Conservation (phyloP, 2,888 invertebrate genomes). For the Lysandra coridon region DNA sequence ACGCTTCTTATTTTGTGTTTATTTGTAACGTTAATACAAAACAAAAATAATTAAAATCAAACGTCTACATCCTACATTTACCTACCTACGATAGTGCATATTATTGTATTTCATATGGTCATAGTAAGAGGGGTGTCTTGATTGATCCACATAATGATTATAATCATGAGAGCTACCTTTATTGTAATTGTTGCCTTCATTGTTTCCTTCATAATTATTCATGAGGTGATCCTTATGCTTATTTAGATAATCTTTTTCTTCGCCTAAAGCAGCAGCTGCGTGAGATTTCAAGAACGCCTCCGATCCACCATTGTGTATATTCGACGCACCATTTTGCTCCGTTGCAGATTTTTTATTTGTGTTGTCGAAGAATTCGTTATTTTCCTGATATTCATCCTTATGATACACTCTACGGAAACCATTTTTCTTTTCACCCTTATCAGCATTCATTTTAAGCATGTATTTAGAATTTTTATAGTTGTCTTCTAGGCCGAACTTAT, state of each 20-base stretch:
- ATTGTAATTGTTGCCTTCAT: constrained; percentile 45
- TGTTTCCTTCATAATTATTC: constrained; percentile 47
- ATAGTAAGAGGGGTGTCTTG: constrained; percentile 50
- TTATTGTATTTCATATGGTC: neutral
- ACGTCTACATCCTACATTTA: neutral
- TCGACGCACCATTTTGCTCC: constrained; percentile 54
- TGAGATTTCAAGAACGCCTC: constrained; percentile 54
- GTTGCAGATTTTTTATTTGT: constrained; percentile 51
- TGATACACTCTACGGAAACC: constrained; percentile 67
- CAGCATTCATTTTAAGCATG: constrained; percentile 51
- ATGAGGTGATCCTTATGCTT: constrained; percentile 47
- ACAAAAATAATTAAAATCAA: neutral
- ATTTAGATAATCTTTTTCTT: constrained; percentile 46
- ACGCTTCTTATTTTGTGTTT: neutral
- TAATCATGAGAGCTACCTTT: constrained; percentile 49
- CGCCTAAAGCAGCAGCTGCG: constrained; percentile 49
- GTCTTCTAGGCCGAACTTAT: constrained; percentile 62
- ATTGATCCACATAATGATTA: constrained; percentile 54
- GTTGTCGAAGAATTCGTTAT: constrained; percentile 68
- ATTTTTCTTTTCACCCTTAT: constrained; percentile 62
- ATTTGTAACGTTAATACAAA: neutral
- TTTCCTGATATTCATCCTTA: constrained; percentile 69
- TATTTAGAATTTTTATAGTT: constrained; percentile 54
- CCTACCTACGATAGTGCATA: neutral
- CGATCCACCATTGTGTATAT: constrained; percentile 53